Evolutionary conservation across 2,113 vertebrate species (phyloP).

Genomic region (Seriola quinqueradiata): DNA sequence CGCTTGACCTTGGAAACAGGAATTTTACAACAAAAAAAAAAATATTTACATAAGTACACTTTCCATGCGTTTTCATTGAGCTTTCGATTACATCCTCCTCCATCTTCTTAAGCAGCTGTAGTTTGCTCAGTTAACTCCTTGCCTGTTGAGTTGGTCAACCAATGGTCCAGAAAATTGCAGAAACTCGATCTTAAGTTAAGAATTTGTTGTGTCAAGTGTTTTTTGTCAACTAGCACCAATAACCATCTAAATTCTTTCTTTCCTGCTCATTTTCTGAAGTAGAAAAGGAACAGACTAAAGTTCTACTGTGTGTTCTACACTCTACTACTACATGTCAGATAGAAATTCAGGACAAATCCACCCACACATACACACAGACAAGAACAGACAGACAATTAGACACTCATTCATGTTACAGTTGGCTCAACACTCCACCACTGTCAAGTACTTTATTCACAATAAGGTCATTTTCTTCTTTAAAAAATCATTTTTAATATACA

Average conservation of each 20-base stretch:
- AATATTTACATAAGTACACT: too few relatives aligned
- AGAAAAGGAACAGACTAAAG: constrained; percentile 9
- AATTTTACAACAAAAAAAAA: too few relatives aligned
- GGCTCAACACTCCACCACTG: constrained; percentile 82
- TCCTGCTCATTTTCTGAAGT: not conserved
- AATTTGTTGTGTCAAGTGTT: too few relatives aligned
- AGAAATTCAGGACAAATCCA: constrained; percentile 4
- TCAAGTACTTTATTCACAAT: constrained; percentile 89
- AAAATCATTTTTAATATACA: constrained; percentile 87
- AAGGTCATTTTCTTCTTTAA: constrained; percentile 84
- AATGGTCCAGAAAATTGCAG: not conserved
- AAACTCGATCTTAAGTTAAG: too few relatives aligned
- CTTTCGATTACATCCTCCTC: too few relatives aligned
- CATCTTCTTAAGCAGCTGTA: too few relatives aligned
- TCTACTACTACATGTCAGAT: not conserved
- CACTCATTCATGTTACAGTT: constrained; percentile 75
- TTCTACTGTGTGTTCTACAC: not conserved
- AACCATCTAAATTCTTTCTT: not conserved
- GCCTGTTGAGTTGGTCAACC: not conserved
- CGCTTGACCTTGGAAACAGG: too few relatives aligned
- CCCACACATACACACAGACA: constrained; percentile 43
- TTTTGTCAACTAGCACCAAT: not conserved
- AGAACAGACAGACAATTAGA: constrained; percentile 58
- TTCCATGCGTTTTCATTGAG: too few relatives aligned
- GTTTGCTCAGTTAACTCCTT: too few relatives aligned